Evolutionary conservation across 2,797 vertebrate species (phyloP).

Genomic region (Acrossocheilus wenchowensis): DNA sequence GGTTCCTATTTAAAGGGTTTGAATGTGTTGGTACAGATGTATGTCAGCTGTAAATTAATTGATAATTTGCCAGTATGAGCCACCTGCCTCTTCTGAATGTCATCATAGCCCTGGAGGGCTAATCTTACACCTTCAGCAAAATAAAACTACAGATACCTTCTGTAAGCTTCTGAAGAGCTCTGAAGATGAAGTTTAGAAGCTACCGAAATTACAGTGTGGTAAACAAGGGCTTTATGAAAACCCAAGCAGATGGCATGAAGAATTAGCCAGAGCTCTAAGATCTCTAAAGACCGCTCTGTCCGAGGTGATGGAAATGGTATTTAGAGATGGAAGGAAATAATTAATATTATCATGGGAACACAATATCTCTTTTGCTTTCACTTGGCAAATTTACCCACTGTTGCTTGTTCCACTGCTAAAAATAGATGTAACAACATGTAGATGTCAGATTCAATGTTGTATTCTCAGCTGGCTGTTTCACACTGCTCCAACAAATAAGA

Average conservation of each 20-base stretch:
- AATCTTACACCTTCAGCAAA: conserved; percentile 13
- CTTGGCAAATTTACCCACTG: neutral
- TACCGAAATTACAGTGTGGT: conserved; percentile 3
- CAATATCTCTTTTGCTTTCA: neutral
- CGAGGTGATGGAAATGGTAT: neutral
- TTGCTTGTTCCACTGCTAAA: conserved; percentile 13
- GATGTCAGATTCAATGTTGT: neutral
- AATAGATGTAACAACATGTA: conserved; percentile 20
- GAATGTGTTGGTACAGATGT: conserved; percentile 38
- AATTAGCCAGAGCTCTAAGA: neutral
- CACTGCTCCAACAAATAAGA: neutral
- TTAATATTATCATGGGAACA: neutral
- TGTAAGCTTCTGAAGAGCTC: conserved; percentile 25
- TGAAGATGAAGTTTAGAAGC: conserved; percentile 13
- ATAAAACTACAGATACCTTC: conserved; percentile 7
- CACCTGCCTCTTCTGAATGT: conserved; percentile 25
- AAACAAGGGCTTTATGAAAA: conserved; percentile 27
- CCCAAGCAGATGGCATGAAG: conserved; percentile 34
- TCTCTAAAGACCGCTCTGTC: neutral
- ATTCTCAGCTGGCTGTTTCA: neutral
- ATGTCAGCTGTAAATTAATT: conserved; percentile 44
- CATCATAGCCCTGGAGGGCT: conserved; percentile 16
- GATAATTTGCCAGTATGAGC: conserved; percentile 36
- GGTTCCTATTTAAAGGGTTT: conserved; percentile 10
- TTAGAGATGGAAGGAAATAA: neutral